These are phyloP conservation scores for Chloromyia formosa DNA, from an alignment of 2,888 invertebrate genomes.

Conservation along the genomic window DNA sequence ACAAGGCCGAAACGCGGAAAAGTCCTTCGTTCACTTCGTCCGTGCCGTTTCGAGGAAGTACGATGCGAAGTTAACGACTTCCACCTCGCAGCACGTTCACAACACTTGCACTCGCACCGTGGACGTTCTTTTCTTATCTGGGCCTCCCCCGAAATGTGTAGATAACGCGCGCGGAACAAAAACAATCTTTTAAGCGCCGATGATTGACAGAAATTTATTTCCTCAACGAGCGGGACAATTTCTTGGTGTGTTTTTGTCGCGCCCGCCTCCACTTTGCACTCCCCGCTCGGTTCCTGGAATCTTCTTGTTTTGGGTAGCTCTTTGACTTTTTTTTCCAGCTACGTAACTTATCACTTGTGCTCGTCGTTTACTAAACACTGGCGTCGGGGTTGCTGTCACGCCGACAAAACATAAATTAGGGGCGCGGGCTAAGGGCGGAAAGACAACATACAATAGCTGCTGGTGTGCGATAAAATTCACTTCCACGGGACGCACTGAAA, in stretches of 20 bases:
- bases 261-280: neutral
- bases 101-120: slow-evolving; percentile 12
- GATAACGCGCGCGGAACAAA: neutral
- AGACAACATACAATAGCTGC: neutral
- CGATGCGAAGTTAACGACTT: slow-evolving; percentile 4
- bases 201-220: slow-evolving; percentile 30
- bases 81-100: neutral
- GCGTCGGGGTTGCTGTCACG: neutral
- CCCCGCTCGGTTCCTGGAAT: neutral
- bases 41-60: neutral
- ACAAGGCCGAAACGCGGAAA: neutral
- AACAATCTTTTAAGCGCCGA: slow-evolving; percentile 29
- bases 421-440: neutral
- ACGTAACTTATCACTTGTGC: neutral
- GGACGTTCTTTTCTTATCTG: neutral
- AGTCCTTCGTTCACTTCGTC: neutral
- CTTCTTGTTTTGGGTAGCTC: slow-evolving; percentile 4
- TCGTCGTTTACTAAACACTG: neutral
- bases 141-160: neutral
- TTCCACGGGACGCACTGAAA: neutral
- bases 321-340: neutral
- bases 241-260: neutral
- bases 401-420: neutral
- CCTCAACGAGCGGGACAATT: slow-evolving; percentile 20
- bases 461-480: slow-evolving; percentile 7